These are phyloP conservation scores for Dreissena polymorpha DNA, from an alignment of 1,140 invertebrate genomes.

Conservation along the genomic window DNA sequence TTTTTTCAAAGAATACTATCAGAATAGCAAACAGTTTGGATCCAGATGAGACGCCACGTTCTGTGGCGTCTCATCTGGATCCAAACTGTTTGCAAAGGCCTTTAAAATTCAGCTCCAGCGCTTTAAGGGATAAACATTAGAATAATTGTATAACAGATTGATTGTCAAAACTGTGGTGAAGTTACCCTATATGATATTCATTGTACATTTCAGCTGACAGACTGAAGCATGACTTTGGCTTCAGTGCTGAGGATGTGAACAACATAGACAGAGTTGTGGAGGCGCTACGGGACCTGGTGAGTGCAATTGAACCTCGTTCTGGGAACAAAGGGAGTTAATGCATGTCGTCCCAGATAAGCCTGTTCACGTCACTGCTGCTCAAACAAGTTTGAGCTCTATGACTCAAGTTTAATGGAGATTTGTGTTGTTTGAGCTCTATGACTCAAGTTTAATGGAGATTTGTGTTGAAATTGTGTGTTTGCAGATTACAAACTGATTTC, in stretches of 20 bases:
- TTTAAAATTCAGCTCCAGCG: constrained; percentile 1
- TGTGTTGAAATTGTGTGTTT: neutral
- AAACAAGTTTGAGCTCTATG: neutral
- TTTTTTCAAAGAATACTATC: too few species aligned
- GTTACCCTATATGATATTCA: neutral
- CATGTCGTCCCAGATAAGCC: neutral
- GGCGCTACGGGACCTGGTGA: constrained; percentile 74
- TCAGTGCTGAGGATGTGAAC: constrained; percentile 71
- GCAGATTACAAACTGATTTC: too few species aligned
- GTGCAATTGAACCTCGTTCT: constrained; percentile 25
- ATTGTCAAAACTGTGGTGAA: neutral
- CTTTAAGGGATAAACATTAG: neutral
- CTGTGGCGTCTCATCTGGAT: too few species aligned
- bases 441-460: neutral
- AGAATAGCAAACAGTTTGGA: too few species aligned
- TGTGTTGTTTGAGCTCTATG: neutral
- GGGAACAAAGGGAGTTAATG: neutral
- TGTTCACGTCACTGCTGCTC: neutral
- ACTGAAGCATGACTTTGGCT: constrained; percentile 74
- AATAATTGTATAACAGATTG: neutral
- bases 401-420: neutral
- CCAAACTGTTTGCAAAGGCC: too few species aligned
- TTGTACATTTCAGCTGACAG: constrained; percentile 66
- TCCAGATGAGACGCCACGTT: too few species aligned
- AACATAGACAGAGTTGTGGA: constrained; percentile 75